Percentiles rank a stretch among this genome's conserved stretches.
phyloP scores from a whole-genome alignment of 1,140 invertebrate genomes.

The Maniola jurtina region DNA sequence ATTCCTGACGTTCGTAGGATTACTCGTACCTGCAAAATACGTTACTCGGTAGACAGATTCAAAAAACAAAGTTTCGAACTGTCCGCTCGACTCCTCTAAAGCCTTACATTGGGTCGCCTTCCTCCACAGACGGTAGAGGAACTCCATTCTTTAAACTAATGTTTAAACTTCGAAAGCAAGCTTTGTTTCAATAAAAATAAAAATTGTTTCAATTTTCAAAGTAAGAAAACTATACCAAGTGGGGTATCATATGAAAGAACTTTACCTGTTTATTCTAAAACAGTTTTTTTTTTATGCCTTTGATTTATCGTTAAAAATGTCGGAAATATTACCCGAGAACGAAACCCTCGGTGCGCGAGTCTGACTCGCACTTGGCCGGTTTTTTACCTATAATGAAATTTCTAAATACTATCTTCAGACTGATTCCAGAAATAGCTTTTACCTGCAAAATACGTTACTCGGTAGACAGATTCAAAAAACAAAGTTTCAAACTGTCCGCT shows the following conservation, averaged over 20 bases:
- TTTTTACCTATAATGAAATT: neutral
- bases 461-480: slow-evolving; percentile 58
- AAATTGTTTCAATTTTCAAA: no score
- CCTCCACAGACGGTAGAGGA: slow-evolving; percentile 42
- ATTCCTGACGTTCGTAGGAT: neutral
- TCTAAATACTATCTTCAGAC: neutral
- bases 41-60: slow-evolving; percentile 53
- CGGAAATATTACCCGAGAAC: no score
- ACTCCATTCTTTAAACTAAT: slow-evolving; percentile 33
- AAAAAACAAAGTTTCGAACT: slow-evolving; percentile 55
- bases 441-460: slow-evolving; percentile 57
- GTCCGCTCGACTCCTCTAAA: slow-evolving; percentile 46
- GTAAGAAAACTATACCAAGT: no score
- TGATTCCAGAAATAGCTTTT: neutral
- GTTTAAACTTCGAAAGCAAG: neutral
- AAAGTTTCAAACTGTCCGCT: slow-evolving; percentile 48
- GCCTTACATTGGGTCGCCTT: slow-evolving; percentile 49
- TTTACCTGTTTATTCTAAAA: no score
- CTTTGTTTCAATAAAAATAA: no score
- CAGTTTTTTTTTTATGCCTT: no score
- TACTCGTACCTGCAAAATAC: slow-evolving; percentile 63
- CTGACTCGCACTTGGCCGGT: no score
- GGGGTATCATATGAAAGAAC: no score
- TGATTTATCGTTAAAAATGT: no score
- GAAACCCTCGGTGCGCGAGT: no score